A percentile compares a stretch with the other conserved stretches of the same genome.
Conservation (phyloP, 2,888 invertebrate species). For the Andrena flavipes region DNA sequence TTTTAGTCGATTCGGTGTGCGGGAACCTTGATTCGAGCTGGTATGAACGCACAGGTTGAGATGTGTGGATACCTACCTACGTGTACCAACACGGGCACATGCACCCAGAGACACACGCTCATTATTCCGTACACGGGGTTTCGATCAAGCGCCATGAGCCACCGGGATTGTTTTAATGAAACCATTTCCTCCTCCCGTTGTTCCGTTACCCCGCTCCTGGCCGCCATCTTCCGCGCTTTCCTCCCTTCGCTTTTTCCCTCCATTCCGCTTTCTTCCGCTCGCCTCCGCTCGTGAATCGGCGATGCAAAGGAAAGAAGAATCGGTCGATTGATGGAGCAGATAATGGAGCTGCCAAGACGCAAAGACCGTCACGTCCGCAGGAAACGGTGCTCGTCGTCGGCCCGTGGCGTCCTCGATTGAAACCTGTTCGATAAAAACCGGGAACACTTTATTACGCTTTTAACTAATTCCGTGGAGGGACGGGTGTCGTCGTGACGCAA, state of each 20-base stretch:
- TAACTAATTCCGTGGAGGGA: conserved; percentile 21
- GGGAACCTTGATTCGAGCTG: conserved; percentile 28
- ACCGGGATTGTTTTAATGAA: conserved; percentile 79
- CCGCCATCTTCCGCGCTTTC: conserved; percentile 51
- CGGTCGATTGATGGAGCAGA: conserved; percentile 71
- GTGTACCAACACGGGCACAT: conserved; percentile 13
- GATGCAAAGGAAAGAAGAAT: conserved; percentile 66
- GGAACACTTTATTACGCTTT: conserved; percentile 47
- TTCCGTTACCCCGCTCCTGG: conserved; percentile 25
- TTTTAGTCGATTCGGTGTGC: conserved; percentile 38
- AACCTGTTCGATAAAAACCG: conserved; percentile 57
- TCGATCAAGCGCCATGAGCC: conserved; percentile 73
- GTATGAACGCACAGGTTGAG: conserved; percentile 3
- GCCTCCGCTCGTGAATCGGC: conserved; percentile 26
- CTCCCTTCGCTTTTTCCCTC: neutral
- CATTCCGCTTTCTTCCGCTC: neutral
- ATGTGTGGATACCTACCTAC: neutral
- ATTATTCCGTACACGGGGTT: conserved; percentile 76
- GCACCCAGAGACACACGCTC: conserved; percentile 67
- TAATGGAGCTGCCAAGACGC: conserved; percentile 73
- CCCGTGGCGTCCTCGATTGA: conserved; percentile 55
- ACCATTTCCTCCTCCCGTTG: conserved; percentile 70
- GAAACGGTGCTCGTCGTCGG: conserved; percentile 58
- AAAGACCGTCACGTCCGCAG: conserved; percentile 63
- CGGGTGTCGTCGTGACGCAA: neutral